phyloP scores from a whole-genome alignment of 2,113 vertebrate species.

The Numenius arquata region DNA sequence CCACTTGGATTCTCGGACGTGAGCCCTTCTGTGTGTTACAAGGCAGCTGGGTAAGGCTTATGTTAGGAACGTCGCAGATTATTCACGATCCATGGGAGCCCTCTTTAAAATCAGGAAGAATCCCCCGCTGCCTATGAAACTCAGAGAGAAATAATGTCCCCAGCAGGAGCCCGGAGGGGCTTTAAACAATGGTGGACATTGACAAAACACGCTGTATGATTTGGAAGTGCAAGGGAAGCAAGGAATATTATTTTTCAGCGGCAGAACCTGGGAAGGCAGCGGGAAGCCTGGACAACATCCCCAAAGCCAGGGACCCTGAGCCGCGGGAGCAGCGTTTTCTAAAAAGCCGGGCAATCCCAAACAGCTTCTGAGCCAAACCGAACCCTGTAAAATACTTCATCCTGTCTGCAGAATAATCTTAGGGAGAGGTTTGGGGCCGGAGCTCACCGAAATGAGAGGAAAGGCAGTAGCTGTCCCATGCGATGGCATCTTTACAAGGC shows the following conservation, averaged over 20 bases:
- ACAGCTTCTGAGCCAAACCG: background rate
- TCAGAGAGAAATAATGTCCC: conserved; percentile 22
- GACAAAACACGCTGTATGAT: background rate
- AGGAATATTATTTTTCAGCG: background rate
- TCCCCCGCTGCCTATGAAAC: background rate
- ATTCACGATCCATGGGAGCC: conserved; percentile 19
- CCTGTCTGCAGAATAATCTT: background rate
- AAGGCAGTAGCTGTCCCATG: background rate
- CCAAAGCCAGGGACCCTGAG: background rate
- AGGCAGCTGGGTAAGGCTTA: background rate
- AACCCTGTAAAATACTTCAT: background rate
- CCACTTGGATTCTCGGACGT: background rate
- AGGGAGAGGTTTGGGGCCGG: background rate
- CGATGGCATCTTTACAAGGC: background rate
- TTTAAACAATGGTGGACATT: conserved; percentile 46
- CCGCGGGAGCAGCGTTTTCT: background rate
- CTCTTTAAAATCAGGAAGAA: conserved; percentile 42
- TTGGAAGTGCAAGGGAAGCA: background rate
- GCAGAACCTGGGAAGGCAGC: conserved; percentile 12
- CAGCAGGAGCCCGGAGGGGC: conserved; percentile 5
- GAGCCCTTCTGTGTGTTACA: background rate
- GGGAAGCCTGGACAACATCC: background rate
- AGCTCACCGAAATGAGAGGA: background rate
- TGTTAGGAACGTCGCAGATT: background rate
- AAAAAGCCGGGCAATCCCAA: background rate